Conservation (phyloP, 2,888 invertebrate genomes). For the Epinotia bilunana region DNA sequence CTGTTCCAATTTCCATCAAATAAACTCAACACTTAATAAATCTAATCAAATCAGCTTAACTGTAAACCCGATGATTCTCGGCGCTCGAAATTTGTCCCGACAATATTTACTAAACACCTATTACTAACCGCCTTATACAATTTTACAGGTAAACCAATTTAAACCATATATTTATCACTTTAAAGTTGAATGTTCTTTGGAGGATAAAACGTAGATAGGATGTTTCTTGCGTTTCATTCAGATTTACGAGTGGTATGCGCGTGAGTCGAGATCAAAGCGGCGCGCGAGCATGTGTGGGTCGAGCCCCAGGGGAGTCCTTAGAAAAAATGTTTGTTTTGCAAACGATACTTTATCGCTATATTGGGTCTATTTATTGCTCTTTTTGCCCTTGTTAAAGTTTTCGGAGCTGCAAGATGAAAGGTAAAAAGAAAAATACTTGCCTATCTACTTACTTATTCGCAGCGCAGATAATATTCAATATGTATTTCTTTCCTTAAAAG, state of each 20-base stretch:
- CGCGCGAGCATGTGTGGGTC: slow-evolving; percentile 28
- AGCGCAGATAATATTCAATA: too few species aligned
- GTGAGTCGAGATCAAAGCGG: slow-evolving; percentile 37
- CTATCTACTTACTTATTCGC: too few species aligned
- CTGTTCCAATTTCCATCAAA: slow-evolving; percentile 30
- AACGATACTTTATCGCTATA: slow-evolving; percentile 34
- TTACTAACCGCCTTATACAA: background rate
- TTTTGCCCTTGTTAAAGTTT: slow-evolving; percentile 22
- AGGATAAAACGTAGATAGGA: background rate
- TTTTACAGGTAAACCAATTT: background rate
- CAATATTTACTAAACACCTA: slow-evolving; percentile 32
- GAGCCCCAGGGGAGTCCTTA: slow-evolving; percentile 28
- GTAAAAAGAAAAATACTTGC: too few species aligned
- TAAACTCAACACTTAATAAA: slow-evolving; percentile 39
- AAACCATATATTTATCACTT: background rate
- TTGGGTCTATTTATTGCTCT: slow-evolving; percentile 23
- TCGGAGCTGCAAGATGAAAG: background rate
- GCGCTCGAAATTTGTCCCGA: slow-evolving; percentile 44
- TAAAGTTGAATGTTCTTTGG: background rate
- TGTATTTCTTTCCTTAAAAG: too few species aligned
- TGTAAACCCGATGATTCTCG: slow-evolving; percentile 40
- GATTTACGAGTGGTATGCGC: slow-evolving; percentile 37
- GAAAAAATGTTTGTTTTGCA: slow-evolving; percentile 41
- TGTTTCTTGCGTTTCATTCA: background rate
- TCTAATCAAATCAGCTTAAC: slow-evolving; percentile 40